Evolutionary conservation across 2,797 vertebrate species (phyloP).

Genomic region (Caiman crocodilus): DNA sequence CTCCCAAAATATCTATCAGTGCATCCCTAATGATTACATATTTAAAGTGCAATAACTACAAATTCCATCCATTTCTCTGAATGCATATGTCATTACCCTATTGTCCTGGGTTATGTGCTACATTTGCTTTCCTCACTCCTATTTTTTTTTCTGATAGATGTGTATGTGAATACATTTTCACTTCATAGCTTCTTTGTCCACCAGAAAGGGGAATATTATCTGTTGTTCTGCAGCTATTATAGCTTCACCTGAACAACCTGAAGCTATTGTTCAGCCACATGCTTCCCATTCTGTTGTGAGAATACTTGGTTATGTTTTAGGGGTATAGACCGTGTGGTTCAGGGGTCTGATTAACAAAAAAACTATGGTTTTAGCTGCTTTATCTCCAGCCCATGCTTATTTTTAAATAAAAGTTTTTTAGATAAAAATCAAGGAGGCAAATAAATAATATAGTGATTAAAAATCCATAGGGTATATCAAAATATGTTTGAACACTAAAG

Average conservation of each 20-base stretch:
- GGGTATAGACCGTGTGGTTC: not conserved
- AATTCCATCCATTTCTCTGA: not conserved
- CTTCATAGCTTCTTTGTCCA: not conserved
- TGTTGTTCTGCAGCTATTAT: not conserved
- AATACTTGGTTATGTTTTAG: not conserved
- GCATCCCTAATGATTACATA: not conserved
- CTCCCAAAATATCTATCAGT: too few relatives aligned
- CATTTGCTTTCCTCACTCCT: not conserved
- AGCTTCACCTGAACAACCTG: too few relatives aligned
- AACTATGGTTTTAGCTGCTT: not conserved
- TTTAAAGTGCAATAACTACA: not conserved
- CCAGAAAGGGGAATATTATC: not conserved
- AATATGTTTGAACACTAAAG: not conserved
- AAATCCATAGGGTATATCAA: not conserved
- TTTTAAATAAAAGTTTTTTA: constrained; percentile 32
- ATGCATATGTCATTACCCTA: fast-evolving
- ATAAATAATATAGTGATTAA: not conserved
- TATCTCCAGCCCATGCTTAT: not conserved
- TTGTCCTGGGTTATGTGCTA: not conserved
- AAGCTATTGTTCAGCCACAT: not conserved
- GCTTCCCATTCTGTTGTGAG: not conserved
- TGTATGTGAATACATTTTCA: not conserved
- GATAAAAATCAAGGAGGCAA: not conserved
- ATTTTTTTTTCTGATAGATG: not conserved
- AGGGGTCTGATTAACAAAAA: not conserved